Evolutionary conservation across 2,888 invertebrate species (phyloP).

Genomic region (Brachyopa scutellaris): DNA sequence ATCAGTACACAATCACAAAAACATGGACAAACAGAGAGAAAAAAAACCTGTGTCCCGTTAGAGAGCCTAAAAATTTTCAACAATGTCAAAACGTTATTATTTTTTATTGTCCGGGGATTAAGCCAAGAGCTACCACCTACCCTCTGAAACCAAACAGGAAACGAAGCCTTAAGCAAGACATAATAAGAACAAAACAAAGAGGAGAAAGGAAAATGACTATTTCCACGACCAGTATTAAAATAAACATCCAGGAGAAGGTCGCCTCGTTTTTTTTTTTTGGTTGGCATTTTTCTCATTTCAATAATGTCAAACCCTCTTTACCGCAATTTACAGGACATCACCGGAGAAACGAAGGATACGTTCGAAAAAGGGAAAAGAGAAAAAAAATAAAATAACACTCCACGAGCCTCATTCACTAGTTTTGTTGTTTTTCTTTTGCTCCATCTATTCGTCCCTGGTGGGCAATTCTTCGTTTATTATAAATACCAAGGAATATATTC

Average conservation of each 20-base stretch:
- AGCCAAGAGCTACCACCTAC: slow-evolving; percentile 48
- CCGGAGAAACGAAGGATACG: slow-evolving; percentile 10
- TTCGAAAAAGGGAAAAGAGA: background rate
- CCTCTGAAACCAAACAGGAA: background rate
- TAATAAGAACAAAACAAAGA: slow-evolving; percentile 43
- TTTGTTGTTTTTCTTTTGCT: too few species aligned
- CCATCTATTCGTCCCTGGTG: slow-evolving; percentile 49
- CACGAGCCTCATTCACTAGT: slow-evolving; percentile 39
- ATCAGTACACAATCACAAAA: slow-evolving; percentile 53
- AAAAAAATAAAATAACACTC: slow-evolving; percentile 35
- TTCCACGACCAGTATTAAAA: slow-evolving; percentile 52
- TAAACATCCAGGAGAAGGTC: slow-evolving; percentile 43
- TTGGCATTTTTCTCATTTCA: slow-evolving; percentile 51
- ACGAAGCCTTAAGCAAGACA: slow-evolving; percentile 39
- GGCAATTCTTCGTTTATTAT: slow-evolving; percentile 57
- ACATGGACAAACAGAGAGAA: slow-evolving; percentile 22
- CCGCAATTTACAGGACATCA: slow-evolving; percentile 54
- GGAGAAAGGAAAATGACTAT: slow-evolving; percentile 61
- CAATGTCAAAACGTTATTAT: slow-evolving; percentile 70
- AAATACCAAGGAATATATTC: slow-evolving; percentile 35
- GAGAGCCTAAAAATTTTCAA: slow-evolving; percentile 44
- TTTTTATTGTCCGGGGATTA: slow-evolving; percentile 70
- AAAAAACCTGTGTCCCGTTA: slow-evolving; percentile 15
- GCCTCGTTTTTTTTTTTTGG: slow-evolving; percentile 16
- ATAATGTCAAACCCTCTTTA: slow-evolving; percentile 71